These are phyloP conservation scores for Tupaia tana DNA, from an alignment of 2,113 vertebrate genomes.

Conservation along the genomic window DNA sequence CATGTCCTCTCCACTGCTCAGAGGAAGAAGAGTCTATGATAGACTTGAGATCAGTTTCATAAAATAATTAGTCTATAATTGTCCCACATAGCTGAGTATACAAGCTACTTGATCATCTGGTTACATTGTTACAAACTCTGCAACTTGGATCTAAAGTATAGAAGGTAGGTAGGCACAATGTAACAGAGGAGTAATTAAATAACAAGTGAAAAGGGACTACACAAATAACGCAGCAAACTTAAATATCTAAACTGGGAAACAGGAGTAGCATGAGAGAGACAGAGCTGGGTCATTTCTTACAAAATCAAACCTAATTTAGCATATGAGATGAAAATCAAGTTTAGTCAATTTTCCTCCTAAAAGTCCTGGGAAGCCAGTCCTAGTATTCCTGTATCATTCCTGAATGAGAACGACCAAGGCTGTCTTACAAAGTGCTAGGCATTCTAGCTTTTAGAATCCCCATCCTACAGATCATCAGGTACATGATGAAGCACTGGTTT, in stretches of 20 bases:
- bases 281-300: neutral
- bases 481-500: neutral
- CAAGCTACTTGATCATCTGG: neutral
- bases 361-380: neutral
- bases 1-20: neutral
- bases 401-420: neutral
- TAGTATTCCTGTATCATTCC: neutral
- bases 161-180: neutral
- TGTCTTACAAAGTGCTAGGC: neutral
- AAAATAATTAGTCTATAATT: neutral
- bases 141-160: neutral
- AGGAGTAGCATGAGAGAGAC: neutral
- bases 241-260: neutral
- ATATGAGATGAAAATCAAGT: neutral
- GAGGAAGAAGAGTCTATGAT: neutral
- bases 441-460: neutral
- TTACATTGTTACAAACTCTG: neutral
- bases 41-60: neutral
- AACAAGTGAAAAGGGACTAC: neutral
- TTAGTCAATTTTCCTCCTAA: neutral
- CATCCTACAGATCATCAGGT: neutral
- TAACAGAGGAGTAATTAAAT: neutral
- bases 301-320: neutral
- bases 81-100: neutral
- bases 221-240: neutral